A percentile compares a stretch with the other conserved stretches of the same genome.
These are phyloP conservation scores for Penaeus indicus DNA, from an alignment of 1,140 invertebrate genomes.

Conservation along the genomic window DNA sequence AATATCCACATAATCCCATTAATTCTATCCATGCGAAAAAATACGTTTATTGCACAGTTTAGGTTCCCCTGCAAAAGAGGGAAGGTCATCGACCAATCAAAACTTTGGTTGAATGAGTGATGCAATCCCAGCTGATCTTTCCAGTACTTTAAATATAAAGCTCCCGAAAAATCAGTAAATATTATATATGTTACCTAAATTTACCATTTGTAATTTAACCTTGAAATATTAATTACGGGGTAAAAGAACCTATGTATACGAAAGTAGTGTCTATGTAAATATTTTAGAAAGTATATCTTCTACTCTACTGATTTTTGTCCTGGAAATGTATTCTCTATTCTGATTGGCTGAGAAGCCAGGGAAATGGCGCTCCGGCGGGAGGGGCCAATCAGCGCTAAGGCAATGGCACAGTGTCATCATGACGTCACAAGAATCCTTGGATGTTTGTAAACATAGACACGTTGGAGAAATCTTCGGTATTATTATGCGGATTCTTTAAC, in stretches of 20 bases:
- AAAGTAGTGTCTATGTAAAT: background rate
- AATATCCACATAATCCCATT: no score
- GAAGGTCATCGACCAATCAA: no score
- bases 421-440: conserved; percentile 56
- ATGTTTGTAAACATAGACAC: conserved; percentile 61
- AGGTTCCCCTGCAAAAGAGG: no score
- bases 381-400: conserved; percentile 29
- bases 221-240: no score
- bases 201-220: background rate
- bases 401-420: conserved; percentile 13
- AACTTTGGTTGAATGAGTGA: background rate
- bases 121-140: conserved; percentile 57
- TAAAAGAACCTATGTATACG: no score
- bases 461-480: conserved; percentile 49
- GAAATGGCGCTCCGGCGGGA: conserved; percentile 4
- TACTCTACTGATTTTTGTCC: background rate
- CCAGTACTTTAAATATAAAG: conserved; percentile 11
- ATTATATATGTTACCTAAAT: background rate
- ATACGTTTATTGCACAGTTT: no score
- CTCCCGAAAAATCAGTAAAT: background rate
- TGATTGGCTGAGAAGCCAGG: conserved; percentile 34
- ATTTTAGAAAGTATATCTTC: background rate
- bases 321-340: background rate
- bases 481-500: conserved; percentile 48
- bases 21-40: no score